Evolutionary conservation across 2,113 vertebrate genomes (phyloP).

Genomic region (Balaenoptera acutorostrata): DNA sequence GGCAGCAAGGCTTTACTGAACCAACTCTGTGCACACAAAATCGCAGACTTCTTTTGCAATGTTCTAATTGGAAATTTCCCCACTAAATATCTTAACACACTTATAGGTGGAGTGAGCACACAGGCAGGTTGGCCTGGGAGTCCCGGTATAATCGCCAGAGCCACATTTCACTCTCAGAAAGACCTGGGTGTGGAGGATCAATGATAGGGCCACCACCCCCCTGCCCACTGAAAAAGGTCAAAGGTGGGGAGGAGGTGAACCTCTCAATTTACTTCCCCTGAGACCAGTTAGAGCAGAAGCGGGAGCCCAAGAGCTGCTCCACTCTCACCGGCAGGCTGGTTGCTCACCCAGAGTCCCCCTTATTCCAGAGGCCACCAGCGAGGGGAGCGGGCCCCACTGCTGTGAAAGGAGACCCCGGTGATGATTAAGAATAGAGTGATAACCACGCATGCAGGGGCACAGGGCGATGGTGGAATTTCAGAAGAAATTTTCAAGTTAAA

Average conservation of each 20-base stretch:
- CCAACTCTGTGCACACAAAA: background rate
- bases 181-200: background rate
- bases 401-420: background rate
- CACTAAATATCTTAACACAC: too few species aligned
- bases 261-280: background rate
- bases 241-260: background rate
- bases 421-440: background rate
- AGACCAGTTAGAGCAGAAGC: background rate
- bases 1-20: background rate
- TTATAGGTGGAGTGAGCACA: too few species aligned
- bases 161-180: background rate
- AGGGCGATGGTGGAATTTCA: too few species aligned
- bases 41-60: background rate
- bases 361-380: background rate
- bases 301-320: too few species aligned
- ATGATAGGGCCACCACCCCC: too few species aligned
- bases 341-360: background rate
- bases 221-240: background rate
- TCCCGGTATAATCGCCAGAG: too few species aligned
- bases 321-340: accelerated
- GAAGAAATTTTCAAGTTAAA: background rate
- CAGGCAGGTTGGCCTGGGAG: background rate
- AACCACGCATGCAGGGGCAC: background rate
- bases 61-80: background rate
- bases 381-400: background rate